Base-by-base conservation (phyloP, 37 sponge, comb jelly and placozoan species). In the Aplysina aerophoba region DNA sequence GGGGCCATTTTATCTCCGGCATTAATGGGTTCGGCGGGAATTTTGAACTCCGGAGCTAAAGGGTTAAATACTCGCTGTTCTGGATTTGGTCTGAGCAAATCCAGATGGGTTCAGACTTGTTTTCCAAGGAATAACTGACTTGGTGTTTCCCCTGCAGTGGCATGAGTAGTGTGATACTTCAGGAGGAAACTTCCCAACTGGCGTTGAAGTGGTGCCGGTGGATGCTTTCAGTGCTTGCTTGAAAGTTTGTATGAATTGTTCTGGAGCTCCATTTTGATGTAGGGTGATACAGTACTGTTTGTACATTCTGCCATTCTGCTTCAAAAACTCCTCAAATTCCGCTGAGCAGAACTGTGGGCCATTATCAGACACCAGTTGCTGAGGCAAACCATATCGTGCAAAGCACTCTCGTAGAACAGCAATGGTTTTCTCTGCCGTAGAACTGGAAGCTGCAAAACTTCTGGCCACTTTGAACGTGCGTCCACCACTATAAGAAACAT, bases 351-450 rank as follows among this genome's bases (percentile, higher is more conserved):
- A 74, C 50, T 74, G 75, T 36, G 75, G 75, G 11, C 75, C 38
- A 17, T 74, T 74, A 17, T 74, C 75, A 12, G 81, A 81, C 33
- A 81, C 81, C 60, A 84, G 22, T 31, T 50, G 58, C 19, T 19
- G 33, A 21, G 85, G 83, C 17, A 82, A 33, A 14, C 83, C 83
- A 82, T 61, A 82, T 15, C n/a, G 15, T 12, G 83, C 59, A 58
- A 82, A 82, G 5, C 28, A 39, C 21, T 64, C 16, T 22, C 66
- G 36, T 41, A 82, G 61, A 36, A 41, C 83, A 36, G 17, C 16
- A 31, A 82, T 82, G 15, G 31, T 61, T 8, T 38, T 17, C 19
- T 28, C 38, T 21, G 83, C 21, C 14, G 83, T 82, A 15, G 83
- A 31, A 21, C 20, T 22, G 44, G 11, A 36, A 33, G 30, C 30